These are phyloP conservation scores for Rhynchophorus ferrugineus DNA, from an alignment of 1,140 invertebrate genomes.

Conservation along the genomic window DNA sequence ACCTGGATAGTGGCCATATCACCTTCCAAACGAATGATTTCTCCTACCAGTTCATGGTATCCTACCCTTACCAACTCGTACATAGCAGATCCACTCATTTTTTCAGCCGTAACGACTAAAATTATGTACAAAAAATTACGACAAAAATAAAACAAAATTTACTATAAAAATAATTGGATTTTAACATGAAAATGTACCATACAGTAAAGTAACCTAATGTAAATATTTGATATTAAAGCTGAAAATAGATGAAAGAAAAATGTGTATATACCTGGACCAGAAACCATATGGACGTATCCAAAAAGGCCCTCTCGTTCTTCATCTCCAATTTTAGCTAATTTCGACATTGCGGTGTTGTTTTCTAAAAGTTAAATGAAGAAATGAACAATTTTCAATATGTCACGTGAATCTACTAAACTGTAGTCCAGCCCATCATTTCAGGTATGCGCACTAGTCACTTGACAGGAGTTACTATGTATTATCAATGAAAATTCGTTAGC, in stretches of 20 bases:
- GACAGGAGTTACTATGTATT: neutral
- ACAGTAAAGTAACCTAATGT: conserved; percentile 11
- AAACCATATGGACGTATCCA: conserved; percentile 94
- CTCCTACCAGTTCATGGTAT: conserved; percentile 95
- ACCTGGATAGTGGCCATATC: conserved; percentile 99
- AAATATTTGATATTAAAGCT: conserved; percentile 2
- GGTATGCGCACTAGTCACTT: conserved; percentile 17
- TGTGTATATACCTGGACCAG: conserved; percentile 79
- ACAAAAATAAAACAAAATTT: neutral
- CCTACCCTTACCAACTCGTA: conserved; percentile 99
- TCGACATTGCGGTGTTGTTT: conserved; percentile 43
- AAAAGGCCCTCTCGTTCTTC: conserved; percentile 82
- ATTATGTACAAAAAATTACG: conserved; percentile 6
- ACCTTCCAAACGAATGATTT: conserved; percentile 98
- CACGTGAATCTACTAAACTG: conserved; percentile 32
- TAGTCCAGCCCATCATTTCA: conserved; percentile 25
- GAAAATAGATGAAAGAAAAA: conserved; percentile 1
- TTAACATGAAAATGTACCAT: too few species aligned
- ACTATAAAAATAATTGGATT: neutral
- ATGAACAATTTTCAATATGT: conserved; percentile 7
- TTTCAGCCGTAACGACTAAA: conserved; percentile 96
- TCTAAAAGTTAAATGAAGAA: conserved; percentile 17
- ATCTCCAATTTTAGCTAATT: conserved; percentile 68
- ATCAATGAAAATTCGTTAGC: conserved; percentile 8
- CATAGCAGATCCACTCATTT: conserved; percentile 99